Conservation (phyloP, 2,113 vertebrate genomes). For the Microcebus jonahi region DNA sequence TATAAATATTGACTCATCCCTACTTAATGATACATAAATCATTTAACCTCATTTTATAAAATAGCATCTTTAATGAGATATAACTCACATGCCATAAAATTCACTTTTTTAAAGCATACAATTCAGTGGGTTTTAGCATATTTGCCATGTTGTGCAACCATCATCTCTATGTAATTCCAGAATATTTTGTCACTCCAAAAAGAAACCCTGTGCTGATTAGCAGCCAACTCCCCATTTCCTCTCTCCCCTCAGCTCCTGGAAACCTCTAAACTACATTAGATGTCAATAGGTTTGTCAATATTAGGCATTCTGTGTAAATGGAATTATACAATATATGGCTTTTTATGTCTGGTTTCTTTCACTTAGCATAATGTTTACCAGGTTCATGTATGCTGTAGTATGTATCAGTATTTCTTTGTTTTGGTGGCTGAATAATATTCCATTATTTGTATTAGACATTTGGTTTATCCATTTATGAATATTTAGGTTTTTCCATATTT, state of each 20-base stretch:
- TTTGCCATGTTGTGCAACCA: neutral
- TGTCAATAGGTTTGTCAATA: neutral
- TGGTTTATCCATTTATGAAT: neutral
- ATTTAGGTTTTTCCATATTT: neutral
- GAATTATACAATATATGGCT: neutral
- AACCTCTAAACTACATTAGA: neutral
- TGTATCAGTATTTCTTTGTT: neutral
- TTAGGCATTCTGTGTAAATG: neutral
- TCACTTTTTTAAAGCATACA: neutral
- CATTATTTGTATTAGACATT: neutral
- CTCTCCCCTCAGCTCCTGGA: too few relatives aligned
- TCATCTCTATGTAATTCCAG: neutral
- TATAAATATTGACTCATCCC: neutral
- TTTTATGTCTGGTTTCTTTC: neutral
- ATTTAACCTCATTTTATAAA: neutral
- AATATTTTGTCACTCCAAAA: neutral
- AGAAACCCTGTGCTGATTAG: neutral
- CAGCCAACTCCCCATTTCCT: neutral
- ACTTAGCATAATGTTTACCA: neutral
- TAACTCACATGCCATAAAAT: neutral
- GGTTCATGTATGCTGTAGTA: neutral
- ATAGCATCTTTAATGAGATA: neutral
- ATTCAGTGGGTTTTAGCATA: neutral
- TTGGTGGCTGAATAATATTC: neutral
- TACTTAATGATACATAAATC: neutral